phyloP scores from a whole-genome alignment of 2,113 vertebrate genomes.

The Cyprinus carpio region DNA sequence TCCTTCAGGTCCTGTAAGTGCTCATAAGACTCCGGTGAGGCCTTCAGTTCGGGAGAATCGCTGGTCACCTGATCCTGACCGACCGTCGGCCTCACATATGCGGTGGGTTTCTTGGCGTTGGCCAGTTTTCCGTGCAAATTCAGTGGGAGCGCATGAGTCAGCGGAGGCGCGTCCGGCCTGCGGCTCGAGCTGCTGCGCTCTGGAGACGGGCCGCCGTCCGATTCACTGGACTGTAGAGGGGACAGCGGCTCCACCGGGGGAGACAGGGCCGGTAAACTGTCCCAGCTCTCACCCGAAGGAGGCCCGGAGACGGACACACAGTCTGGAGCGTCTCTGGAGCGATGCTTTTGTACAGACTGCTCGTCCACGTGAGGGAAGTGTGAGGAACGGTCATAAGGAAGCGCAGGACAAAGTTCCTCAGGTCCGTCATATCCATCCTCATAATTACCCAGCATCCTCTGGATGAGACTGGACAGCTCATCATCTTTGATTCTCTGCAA shows the following conservation, averaged over 20 bases:
- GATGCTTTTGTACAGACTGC: no score
- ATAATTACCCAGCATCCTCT: conserved; percentile 91
- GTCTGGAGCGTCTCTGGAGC: no score
- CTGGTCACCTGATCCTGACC: conserved; percentile 87
- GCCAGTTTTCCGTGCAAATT: conserved; percentile 82
- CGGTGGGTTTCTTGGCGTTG: conserved; percentile 91
- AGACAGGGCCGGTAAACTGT: conserved; percentile 68
- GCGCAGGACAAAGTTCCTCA: not conserved
- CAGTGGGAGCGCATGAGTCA: conserved; percentile 80
- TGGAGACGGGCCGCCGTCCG: conserved; percentile 65
- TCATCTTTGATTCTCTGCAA: conserved; percentile 87
- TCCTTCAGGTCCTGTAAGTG: conserved; percentile 67
- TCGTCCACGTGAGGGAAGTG: no score
- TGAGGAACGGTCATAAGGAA: no score
- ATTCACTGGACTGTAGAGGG: conserved; percentile 72
- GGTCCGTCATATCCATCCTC: conserved; percentile 76
- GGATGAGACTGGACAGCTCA: conserved; percentile 89
- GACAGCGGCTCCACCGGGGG: conserved; percentile 65
- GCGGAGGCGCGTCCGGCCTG: no score
- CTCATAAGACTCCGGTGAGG: conserved; percentile 76
- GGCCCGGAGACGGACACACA: no score
- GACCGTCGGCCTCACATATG: conserved; percentile 94
- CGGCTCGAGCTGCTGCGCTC: no score
- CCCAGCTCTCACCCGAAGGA: conserved; percentile 13
- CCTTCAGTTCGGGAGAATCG: conserved; percentile 87